Evolutionary conservation across 2,113 vertebrate species (phyloP).

Genomic region (Melanerpes aurifrons): DNA sequence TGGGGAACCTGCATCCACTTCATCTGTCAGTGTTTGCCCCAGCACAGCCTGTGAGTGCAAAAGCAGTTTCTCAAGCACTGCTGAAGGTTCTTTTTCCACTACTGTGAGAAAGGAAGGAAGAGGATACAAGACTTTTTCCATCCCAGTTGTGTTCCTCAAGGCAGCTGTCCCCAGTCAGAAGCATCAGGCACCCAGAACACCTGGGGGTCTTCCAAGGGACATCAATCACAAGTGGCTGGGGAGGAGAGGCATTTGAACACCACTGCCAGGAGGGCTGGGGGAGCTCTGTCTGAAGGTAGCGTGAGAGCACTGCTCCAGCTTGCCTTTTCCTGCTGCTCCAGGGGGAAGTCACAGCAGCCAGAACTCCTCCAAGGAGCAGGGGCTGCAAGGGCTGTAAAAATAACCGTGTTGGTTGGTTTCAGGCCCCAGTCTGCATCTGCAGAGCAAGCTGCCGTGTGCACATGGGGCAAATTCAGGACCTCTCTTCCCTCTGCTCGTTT

Average conservation of each 20-base stretch:
- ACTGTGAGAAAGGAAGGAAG: background rate
- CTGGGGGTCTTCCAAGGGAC: background rate
- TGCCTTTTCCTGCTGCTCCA: background rate
- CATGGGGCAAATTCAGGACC: background rate
- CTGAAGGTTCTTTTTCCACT: background rate
- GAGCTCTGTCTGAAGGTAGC: background rate
- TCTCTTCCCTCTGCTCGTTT: slow-evolving; percentile 1
- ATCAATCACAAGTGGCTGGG: background rate
- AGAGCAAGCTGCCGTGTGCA: slow-evolving; percentile 3
- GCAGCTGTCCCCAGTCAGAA: background rate
- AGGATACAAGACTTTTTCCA: background rate
- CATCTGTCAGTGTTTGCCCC: background rate
- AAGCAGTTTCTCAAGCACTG: background rate
- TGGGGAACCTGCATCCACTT: background rate
- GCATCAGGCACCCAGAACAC: background rate
- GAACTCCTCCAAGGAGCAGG: background rate
- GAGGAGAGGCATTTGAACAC: background rate
- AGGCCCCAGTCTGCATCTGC: slow-evolving; percentile 13
- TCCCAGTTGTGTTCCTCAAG: background rate
- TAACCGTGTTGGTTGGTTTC: background rate
- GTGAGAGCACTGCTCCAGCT: background rate
- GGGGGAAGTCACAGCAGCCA: slow-evolving; percentile 7
- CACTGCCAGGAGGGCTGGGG: background rate
- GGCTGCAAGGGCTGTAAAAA: background rate
- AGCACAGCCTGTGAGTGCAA: background rate